A percentile compares a stretch with the other conserved stretches of the same genome.
Evolutionary conservation across 2,888 invertebrate species (phyloP).

Genomic region (Parnassius apollo): DNA sequence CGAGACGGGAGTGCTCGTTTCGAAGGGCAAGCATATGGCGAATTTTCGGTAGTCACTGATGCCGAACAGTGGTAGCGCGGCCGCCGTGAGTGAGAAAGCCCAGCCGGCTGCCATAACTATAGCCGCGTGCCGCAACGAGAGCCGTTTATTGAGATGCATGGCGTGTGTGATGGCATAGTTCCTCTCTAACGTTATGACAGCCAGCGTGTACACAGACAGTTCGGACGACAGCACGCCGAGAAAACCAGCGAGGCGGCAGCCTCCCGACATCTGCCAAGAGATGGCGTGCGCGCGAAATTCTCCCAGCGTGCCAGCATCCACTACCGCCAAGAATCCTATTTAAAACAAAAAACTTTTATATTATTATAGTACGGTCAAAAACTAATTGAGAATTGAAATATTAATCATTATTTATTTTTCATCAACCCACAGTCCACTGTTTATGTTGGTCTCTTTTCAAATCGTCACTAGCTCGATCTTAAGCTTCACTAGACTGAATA

Average conservation of each 20-base stretch:
- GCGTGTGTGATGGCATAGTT: conserved; percentile 99
- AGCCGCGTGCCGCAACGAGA: conserved; percentile 94
- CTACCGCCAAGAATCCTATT: conserved; percentile 94
- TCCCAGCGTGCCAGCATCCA: conserved; percentile 97
- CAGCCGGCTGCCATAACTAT: conserved; percentile 97
- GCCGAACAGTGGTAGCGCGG: conserved; percentile 92
- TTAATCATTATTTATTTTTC: too few species aligned
- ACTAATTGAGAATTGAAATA: too few species aligned
- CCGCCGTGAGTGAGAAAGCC: conserved; percentile 93
- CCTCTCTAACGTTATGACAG: conserved; percentile 96
- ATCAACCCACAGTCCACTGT: too few species aligned
- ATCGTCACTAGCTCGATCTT: too few species aligned
- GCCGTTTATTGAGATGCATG: conserved; percentile 96
- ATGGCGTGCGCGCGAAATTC: conserved; percentile 98
- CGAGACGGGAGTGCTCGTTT: conserved; percentile 89
- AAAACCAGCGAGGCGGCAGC: conserved; percentile 96
- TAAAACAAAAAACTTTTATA: conserved; percentile 6
- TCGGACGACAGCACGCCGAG: conserved; percentile 96
- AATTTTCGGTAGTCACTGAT: conserved; percentile 97
- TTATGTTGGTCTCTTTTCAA: too few species aligned
- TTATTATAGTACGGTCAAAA: too few species aligned
- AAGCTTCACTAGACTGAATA: too few species aligned
- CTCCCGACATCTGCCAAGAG: conserved; percentile 97
- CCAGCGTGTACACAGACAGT: conserved; percentile 96
- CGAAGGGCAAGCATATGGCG: conserved; percentile 97